phyloP scores from a whole-genome alignment of 2,113 vertebrate species.

The Rallus limicola region DNA sequence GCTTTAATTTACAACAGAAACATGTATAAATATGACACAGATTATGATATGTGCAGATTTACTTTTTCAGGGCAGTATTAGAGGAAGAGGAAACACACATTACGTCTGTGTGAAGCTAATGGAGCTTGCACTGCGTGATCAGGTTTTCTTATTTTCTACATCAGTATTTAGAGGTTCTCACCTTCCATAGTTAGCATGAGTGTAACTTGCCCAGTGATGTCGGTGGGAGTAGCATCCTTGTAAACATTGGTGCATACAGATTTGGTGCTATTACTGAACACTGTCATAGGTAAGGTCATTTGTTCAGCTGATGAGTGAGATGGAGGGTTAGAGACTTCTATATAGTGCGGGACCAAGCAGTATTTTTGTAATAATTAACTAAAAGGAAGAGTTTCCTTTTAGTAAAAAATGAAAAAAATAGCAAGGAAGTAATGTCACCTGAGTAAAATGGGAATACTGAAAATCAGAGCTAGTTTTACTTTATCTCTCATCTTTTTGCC shows the following conservation, averaged over 20 bases:
- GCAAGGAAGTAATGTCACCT: not conserved
- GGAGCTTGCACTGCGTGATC: not conserved
- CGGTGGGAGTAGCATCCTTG: not conserved
- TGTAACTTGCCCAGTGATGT: not conserved
- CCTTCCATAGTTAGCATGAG: not conserved
- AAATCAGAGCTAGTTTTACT: not conserved
- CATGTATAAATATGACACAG: rapidly evolving
- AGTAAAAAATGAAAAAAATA: not conserved
- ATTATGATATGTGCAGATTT: not conserved
- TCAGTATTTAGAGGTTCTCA: not conserved
- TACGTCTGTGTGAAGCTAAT: not conserved
- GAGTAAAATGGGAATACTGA: not conserved
- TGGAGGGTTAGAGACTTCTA: not conserved
- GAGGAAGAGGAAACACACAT: not conserved
- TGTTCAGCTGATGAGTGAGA: not conserved
- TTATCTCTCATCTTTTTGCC: not conserved
- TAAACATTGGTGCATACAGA: not conserved
- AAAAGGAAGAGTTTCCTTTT: not conserved
- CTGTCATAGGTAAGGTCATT: not conserved
- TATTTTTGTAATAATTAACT: not conserved
- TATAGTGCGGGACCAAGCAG: not conserved
- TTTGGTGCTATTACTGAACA: not conserved
- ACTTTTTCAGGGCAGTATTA: not conserved
- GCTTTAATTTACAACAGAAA: not conserved
- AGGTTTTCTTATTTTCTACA: not conserved